Evolutionary conservation across 2,113 vertebrate genomes (phyloP).

Genomic region (Grammomys surdaster): DNA sequence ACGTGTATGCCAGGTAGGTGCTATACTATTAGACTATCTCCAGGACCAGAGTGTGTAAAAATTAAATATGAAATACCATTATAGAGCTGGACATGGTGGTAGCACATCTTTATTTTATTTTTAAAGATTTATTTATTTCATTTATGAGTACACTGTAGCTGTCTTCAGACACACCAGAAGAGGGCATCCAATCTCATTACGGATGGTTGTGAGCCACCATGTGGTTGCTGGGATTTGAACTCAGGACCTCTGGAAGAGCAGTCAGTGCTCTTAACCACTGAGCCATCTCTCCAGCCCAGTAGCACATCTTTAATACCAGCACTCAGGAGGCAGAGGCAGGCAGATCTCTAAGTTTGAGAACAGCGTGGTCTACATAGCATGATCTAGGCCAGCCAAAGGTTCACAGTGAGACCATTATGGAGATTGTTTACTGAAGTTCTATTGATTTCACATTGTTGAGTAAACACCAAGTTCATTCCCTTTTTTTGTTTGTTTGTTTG

Average conservation of each 20-base stretch:
- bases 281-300: too few species aligned
- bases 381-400: neutral
- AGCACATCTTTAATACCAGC: neutral
- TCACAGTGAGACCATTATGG: neutral
- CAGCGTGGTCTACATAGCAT: neutral
- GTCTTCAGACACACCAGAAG: too few species aligned
- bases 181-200: too few species aligned
- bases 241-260: too few species aligned
- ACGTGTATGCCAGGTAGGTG: neutral
- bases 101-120: neutral
- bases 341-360: neutral
- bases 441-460: neutral
- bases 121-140: too few species aligned
- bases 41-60: neutral
- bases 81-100: neutral
- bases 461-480: neutral
- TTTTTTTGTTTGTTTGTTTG: too few species aligned
- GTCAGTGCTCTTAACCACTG: too few species aligned
- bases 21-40: neutral
- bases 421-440: neutral
- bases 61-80: neutral
- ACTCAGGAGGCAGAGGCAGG: neutral
- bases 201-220: too few species aligned
- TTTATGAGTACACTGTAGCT: too few species aligned
- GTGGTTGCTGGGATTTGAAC: too few species aligned